Conservation (phyloP, 2,113 vertebrate species). For the Corythornis madagascariensis region DNA sequence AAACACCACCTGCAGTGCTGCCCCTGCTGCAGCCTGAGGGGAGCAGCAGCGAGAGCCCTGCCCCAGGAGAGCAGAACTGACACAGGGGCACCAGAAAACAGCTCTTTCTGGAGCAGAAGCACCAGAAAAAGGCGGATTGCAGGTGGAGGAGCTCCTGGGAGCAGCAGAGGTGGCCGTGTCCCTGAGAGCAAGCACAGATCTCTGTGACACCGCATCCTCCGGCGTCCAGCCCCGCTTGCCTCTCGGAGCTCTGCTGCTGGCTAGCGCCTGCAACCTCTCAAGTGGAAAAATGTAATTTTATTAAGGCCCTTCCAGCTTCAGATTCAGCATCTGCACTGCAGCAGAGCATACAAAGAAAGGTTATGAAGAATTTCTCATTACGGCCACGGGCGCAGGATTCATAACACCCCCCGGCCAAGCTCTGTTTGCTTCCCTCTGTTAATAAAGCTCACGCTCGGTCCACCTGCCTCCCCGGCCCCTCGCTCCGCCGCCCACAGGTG, state of each 20-base stretch:
- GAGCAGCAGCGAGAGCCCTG: accelerated
- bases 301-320: conserved; percentile 13
- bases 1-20: neutral
- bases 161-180: neutral
- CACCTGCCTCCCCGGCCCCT: neutral
- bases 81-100: accelerated
- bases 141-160: neutral
- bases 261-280: conserved; percentile 1
- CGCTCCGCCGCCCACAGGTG: neutral
- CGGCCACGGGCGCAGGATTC: neutral
- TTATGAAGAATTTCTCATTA: conserved; percentile 44
- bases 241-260: neutral
- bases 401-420: neutral
- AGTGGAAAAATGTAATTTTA: conserved; percentile 24
- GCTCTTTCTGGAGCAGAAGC: neutral
- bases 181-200: neutral
- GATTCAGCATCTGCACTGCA: conserved; percentile 44
- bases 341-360: conserved; percentile 15
- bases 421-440: neutral
- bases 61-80: neutral
- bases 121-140: accelerated
- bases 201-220: accelerated
- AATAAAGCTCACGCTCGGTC: neutral
- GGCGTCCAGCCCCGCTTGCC: accelerated
- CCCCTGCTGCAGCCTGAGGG: neutral